Evolutionary conservation across 2,888 invertebrate species (phyloP).

Genomic region (Priocnemis perturbator): DNA sequence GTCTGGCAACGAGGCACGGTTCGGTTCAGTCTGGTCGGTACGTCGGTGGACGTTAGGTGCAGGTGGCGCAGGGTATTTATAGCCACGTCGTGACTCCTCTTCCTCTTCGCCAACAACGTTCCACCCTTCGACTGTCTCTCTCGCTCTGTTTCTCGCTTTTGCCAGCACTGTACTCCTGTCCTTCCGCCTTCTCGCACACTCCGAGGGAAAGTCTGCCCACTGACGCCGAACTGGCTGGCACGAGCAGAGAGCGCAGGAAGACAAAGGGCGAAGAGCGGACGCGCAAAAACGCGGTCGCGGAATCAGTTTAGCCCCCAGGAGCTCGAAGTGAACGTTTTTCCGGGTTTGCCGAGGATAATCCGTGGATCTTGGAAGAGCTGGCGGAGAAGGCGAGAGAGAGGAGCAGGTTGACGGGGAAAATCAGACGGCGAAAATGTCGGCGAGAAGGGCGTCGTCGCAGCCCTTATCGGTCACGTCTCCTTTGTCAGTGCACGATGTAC

Average conservation of each 20-base stretch:
- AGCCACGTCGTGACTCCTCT: constrained; percentile 70
- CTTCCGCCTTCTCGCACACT: constrained; percentile 22
- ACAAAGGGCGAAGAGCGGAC: constrained; percentile 4
- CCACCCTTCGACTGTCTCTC: constrained; percentile 34
- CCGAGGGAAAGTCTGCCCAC: constrained; percentile 30
- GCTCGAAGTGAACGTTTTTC: not conserved
- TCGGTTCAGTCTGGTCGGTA: constrained; percentile 62
- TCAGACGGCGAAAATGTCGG: too few relatives aligned
- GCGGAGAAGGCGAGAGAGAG: too few relatives aligned
- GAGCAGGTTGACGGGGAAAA: too few relatives aligned
- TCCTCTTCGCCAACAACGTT: constrained; percentile 59
- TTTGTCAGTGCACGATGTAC: too few relatives aligned
- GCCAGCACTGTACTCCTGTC: not conserved
- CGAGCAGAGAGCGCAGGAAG: constrained; percentile 27
- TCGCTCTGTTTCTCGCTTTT: constrained; percentile 21
- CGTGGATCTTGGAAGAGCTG: not conserved
- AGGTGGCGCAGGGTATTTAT: constrained; percentile 71
- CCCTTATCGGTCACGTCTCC: too few relatives aligned
- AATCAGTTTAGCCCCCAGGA: constrained; percentile 23
- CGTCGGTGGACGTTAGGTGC: constrained; percentile 69
- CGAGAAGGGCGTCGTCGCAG: too few relatives aligned
- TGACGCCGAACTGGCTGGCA: constrained; percentile 20
- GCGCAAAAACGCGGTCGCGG: constrained; percentile 8
- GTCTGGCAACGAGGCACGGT: constrained; percentile 17
- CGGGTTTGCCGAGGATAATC: not conserved